Base-by-base conservation (phyloP, 2,888 invertebrate genomes). In the Baronia brevicornis region DNA sequence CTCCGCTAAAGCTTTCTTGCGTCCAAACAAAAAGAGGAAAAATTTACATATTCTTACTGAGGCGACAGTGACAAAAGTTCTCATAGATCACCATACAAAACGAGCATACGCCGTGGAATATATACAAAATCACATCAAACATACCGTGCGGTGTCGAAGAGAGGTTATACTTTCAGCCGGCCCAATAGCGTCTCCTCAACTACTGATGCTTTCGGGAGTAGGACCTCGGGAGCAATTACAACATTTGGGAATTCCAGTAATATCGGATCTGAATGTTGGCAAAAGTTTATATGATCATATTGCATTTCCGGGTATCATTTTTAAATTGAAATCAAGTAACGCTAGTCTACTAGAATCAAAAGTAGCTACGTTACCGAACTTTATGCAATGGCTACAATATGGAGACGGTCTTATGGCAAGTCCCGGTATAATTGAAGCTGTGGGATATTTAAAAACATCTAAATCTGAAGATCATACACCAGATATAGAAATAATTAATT, bases 151-250 rank as follows among this genome's bases (percentile, higher is more conserved):
- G n/a, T 92, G 91, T 3, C 86, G 85, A 21, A 91, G 91, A 54
- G 95, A 95, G 75, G 88, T 97, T 0, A 91, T 97, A 38, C 56
- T 97, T 9, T 90, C 93, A 5, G 95, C 94, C 0, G 97, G 97
- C 1, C 88, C 95, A 1, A 90, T 97, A 40, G 94, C 92, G 51
- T 92, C 95, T 0, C 95, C 97, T 0, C 96, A 97, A 64, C 61
- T 97, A 7, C 85, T 97, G n/a, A 93, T 97, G 93, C 69, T 97
- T 1, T 95, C 95, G 3, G 95, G 95, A 5, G 61, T 89, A 6
- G 89, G 89, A 0, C 88, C 88, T 0, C 64, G 68, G 36, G 71
- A 88, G 38, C 85, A 90, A 52, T 70, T 91, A 1, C 60, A 84
- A 36, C 68, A 79, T 4, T 68, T 88, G 3, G 84, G 82, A 0